Base-by-base conservation (phyloP, 2,797 vertebrate genomes). In the Chromis chromis region DNA sequence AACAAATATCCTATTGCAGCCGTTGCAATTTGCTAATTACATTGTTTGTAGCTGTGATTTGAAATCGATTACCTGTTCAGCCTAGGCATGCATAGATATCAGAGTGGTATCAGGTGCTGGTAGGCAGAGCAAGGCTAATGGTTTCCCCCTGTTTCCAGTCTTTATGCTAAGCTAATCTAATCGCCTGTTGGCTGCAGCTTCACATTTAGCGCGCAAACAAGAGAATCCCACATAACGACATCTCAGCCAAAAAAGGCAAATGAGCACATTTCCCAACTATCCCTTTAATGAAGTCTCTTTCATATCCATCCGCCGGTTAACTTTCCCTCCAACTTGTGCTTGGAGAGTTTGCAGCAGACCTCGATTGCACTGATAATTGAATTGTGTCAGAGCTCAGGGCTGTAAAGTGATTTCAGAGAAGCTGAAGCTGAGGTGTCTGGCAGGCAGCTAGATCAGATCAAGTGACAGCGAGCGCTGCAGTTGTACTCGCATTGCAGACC, bases 401-500 rank as follows among this genome's bases (percentile, higher is more conserved):
- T 74, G 71, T 76, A 81, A 90, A 89, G 86, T 46, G 84, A 84
- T 88, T 81, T 84, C 16, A 83, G 76, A 79, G 75, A 57, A 83
- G 81, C 86, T 65, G 84, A 64, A 83, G 80, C 85, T 68, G 84
- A 85, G 85, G 90, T 84, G 88, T 90, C 79, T 84, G 75, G 74
- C 74, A 48, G 71, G 82, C 79, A 80, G 79, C 65, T 24, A 63
- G 78, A 86, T 86, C 69, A 68, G 91, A 90, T 93, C 89, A 75
- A 86, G 88, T 93, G 89, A 88, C 89, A 82, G 85, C 58, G 40
- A 89, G 82, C 69, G 22, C 87, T 91, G 89, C 91, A 91, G 88
- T 89, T 77, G 86, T 84, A 88, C 88, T 88, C 78, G 12, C 77
- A 84, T 86, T 92, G 92, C 90, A 91, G 78, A 92, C 82, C 83